Conservation (phyloP, 2,888 invertebrate genomes). For the Embidobia sp. region DNA sequence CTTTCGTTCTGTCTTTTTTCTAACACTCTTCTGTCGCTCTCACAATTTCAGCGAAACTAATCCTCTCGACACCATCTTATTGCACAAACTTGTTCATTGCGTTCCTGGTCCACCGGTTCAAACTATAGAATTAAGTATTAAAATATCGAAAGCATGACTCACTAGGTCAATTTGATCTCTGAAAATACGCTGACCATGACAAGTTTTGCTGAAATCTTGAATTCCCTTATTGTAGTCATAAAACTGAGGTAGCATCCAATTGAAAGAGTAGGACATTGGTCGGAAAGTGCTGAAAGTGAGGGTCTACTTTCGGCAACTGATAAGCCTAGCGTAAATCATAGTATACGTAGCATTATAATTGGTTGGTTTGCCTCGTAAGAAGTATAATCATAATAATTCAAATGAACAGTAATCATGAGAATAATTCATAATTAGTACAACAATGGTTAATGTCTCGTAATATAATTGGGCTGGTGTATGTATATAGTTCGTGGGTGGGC, state of each 20-base stretch:
- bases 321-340: slow-evolving; percentile 74
- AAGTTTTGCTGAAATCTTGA: slow-evolving; percentile 21
- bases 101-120: no score
- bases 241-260: slow-evolving; percentile 77
- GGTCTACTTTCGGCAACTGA: slow-evolving; percentile 77
- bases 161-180: no score
- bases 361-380: slow-evolving; percentile 68
- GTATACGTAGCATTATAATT: slow-evolving; percentile 74
- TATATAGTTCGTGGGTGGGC: slow-evolving; percentile 74
- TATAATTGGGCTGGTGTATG: slow-evolving; percentile 74
- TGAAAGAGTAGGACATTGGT: slow-evolving; percentile 67
- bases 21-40: slow-evolving; percentile 47
- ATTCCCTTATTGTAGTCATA: slow-evolving; percentile 68
- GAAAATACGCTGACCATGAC: no score
- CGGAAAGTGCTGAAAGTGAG: slow-evolving; percentile 77
- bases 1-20: slow-evolving; percentile 39
- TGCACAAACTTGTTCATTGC: no score
- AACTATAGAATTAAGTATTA: no score
- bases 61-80: no score
- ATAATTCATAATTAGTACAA: slow-evolving; percentile 78
- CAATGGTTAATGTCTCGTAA: slow-evolving; percentile 78
- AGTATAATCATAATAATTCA: slow-evolving; percentile 38
- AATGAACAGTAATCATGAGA: slow-evolving; percentile 67
- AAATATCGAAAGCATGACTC: no score
- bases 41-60: slow-evolving; percentile 35